phyloP scores from a whole-genome alignment of 30 jellyfish, hydroid and myxozoan species.

The Sanderia malayensis region DNA sequence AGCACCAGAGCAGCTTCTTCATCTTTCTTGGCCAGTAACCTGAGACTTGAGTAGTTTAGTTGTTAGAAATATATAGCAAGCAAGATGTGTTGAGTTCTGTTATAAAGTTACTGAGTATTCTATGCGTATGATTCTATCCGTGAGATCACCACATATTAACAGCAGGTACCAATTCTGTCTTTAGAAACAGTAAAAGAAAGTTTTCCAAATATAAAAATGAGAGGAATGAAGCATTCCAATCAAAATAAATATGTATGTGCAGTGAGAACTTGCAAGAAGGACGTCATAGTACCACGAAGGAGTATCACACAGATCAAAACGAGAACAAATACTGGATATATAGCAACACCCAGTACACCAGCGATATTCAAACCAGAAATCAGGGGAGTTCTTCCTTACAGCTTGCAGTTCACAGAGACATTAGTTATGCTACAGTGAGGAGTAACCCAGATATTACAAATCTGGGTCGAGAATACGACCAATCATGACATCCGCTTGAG shows the following conservation, averaged over 20 bases:
- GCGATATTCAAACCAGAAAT: slow-evolving; percentile 17
- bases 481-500: slow-evolving; percentile 14
- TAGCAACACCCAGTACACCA: slow-evolving; percentile 6
- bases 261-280: not conserved
- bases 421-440: slow-evolving; percentile 12
- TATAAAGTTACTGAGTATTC: too few species aligned
- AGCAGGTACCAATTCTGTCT: too few species aligned
- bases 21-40: too few species aligned
- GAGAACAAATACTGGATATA: not conserved
- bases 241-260: not conserved
- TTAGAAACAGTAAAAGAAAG: not conserved
- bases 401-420: slow-evolving; percentile 8
- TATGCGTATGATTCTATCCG: too few species aligned
- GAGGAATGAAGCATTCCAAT: not conserved
- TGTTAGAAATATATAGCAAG: too few species aligned
- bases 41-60: too few species aligned
- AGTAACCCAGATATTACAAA: slow-evolving; percentile 3
- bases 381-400: slow-evolving; percentile 1
- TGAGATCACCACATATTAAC: too few species aligned
- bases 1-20: too few species aligned
- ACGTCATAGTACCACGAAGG: slow-evolving; percentile 13
- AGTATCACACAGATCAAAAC: not conserved
- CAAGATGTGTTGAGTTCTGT: too few species aligned
- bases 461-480: slow-evolving; percentile 4
- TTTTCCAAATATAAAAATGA: not conserved